These are phyloP conservation scores for Campoletis raptor DNA, from an alignment of 2,888 invertebrate species.

Conservation along the genomic window DNA sequence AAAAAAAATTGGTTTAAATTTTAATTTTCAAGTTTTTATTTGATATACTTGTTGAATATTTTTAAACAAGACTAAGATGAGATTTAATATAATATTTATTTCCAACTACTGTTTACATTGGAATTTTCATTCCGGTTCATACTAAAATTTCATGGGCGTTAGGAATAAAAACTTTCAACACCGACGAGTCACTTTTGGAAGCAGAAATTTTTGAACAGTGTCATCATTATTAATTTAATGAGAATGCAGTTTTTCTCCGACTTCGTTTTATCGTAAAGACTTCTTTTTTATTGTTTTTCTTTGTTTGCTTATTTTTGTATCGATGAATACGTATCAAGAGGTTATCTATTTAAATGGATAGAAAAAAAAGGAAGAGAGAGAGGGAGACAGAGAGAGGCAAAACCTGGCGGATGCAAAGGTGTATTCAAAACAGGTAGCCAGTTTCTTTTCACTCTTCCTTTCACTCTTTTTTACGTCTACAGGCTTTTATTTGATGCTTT, in stretches of 20 bases:
- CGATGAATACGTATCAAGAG: conserved; percentile 40
- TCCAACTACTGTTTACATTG: background rate
- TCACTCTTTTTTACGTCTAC: conserved; percentile 45
- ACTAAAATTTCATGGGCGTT: background rate
- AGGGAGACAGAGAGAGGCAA: conserved; percentile 14
- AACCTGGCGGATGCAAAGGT: conserved; percentile 49
- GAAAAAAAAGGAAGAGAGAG: conserved; percentile 3
- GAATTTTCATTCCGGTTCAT: background rate
- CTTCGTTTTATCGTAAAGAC: conserved; percentile 6
- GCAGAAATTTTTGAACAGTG: background rate
- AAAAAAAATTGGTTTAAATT: background rate
- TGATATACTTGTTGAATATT: background rate
- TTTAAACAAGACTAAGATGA: background rate
- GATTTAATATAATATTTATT: background rate
- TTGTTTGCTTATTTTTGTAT: conserved; percentile 35
- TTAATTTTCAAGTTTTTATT: background rate
- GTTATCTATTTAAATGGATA: conserved; percentile 37
- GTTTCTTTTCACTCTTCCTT: conserved; percentile 64
- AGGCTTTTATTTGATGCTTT: conserved; percentile 47
- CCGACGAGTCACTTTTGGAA: background rate
- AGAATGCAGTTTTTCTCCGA: conserved; percentile 24
- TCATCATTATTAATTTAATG: conserved; percentile 20
- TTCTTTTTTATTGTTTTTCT: conserved; percentile 27
- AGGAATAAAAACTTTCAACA: background rate
- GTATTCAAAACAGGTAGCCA: conserved; percentile 58